Base-by-base conservation (phyloP, 2,888 invertebrate genomes). In the Pseudeuparius sepicola region DNA sequence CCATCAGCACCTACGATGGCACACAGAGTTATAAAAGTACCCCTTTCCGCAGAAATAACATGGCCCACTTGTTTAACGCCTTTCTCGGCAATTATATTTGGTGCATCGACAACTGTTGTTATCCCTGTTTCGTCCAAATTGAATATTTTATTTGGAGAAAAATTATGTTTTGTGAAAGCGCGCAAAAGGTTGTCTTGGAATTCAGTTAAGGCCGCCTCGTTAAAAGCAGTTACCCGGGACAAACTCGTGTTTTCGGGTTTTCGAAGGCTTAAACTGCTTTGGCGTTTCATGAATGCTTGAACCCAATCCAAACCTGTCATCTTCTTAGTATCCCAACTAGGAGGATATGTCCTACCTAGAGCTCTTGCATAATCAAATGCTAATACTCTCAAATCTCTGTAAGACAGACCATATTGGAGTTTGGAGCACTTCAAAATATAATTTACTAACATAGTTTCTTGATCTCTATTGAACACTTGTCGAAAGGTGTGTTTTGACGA, bases 81-180 rank as follows among this genome's bases (percentile, higher is more conserved):
- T 18, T 40, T 42, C 16, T 16, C 14, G 2, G 43, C 37, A n/a
- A 48, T 25, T 4, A 48, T 27, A 27, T 40, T 42, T 10, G 45
- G 32, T 13, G 24, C 24, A 23, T 46, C 45, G 5, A 42, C 39
- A 3, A 52, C 52, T 30, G 38, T 37, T 1, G 51, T 45, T 14
- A 55, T 38, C 3, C 51, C 49, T 14, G 51, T 53, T 36, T 55
- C 54, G 34, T 54, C 55, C n/a, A 43, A 31, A 32, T 48, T 49
- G 5, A 24, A 48, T 15, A 46, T 43, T 13, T 36, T 24, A n/a
- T 38, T n/a, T 24, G 49, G n/a, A n/a, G n/a, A n/a, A n/a, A n/a
- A n/a, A n/a, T n/a, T n/a, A n/a, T n/a, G n/a, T n/a, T n/a, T n/a
- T n/a, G n/a, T n/a, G n/a, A n/a, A n/a, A n/a, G n/a, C n/a, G n/a